Percentiles rank a stretch among this genome's conserved stretches.
Conservation (phyloP, 2,113 vertebrate genomes). For the Rousettus leschenaultii region DNA sequence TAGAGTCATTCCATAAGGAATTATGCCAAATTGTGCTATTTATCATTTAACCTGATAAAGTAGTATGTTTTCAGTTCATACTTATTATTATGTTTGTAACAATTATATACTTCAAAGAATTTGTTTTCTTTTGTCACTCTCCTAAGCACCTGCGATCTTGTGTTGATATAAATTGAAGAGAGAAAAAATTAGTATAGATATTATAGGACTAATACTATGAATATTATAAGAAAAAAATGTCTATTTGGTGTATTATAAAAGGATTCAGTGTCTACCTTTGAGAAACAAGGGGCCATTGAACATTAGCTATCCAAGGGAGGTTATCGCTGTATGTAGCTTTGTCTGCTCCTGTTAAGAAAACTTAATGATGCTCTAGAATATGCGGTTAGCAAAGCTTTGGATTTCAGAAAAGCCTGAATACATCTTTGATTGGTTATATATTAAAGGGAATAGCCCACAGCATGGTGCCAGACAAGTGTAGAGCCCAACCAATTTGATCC, state of each 20-base stretch:
- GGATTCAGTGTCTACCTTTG: slow-evolving; percentile 62
- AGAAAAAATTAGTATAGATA: slow-evolving; percentile 59
- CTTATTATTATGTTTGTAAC: slow-evolving; percentile 15
- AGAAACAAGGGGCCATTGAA: slow-evolving; percentile 67
- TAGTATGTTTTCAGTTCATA: slow-evolving; percentile 22
- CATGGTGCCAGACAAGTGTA: slow-evolving; percentile 81
- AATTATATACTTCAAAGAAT: slow-evolving; percentile 23
- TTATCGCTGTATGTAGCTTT: slow-evolving; percentile 78
- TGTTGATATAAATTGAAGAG: slow-evolving; percentile 65
- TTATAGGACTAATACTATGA: slow-evolving; percentile 53
- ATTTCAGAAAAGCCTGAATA: slow-evolving; percentile 82
- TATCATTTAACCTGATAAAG: slow-evolving; percentile 20
- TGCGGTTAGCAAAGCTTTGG: slow-evolving; percentile 78
- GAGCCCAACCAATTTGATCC: slow-evolving; percentile 78
- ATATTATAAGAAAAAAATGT: slow-evolving; percentile 59
- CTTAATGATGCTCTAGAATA: slow-evolving; percentile 78
- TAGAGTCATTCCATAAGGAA: not conserved
- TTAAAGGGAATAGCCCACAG: slow-evolving; percentile 81
- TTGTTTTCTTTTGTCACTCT: slow-evolving; percentile 47
- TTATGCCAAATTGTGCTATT: slow-evolving; percentile 30
- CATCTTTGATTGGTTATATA: slow-evolving; percentile 85
- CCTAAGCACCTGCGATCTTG: slow-evolving; percentile 51
- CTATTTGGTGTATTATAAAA: slow-evolving; percentile 76
- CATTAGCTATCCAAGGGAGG: slow-evolving; percentile 75
- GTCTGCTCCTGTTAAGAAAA: slow-evolving; percentile 79